Conservation (phyloP, 2,797 vertebrate species). For the Orestias chungarensis region DNA sequence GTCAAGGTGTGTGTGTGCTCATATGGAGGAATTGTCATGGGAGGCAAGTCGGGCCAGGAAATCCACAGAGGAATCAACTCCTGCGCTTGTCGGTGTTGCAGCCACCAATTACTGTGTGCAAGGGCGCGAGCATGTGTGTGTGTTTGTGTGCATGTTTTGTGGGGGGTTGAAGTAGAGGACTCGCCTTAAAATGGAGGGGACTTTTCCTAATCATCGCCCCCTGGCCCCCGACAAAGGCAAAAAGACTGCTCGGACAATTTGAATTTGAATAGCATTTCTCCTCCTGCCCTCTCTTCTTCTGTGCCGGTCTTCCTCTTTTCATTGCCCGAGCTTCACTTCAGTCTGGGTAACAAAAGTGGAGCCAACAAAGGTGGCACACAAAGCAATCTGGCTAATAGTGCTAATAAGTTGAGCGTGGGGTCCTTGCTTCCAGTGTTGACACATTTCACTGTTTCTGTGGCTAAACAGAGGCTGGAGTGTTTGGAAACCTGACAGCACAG, state of each 20-base stretch:
- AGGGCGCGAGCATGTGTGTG: slow-evolving; percentile 23
- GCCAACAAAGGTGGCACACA: slow-evolving; percentile 77
- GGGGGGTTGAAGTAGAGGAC: slow-evolving; percentile 50
- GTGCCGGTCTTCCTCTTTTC: slow-evolving; percentile 45
- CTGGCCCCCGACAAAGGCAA: slow-evolving; percentile 74
- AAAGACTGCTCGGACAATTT: slow-evolving; percentile 74
- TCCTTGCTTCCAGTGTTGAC: slow-evolving; percentile 77
- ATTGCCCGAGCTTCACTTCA: slow-evolving; percentile 32
- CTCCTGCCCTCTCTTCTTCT: slow-evolving; percentile 45
- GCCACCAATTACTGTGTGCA: slow-evolving; percentile 75
- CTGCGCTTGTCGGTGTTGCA: slow-evolving; percentile 69
- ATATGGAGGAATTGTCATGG: slow-evolving; percentile 47
- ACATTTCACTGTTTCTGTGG: slow-evolving; percentile 80
- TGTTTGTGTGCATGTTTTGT: slow-evolving; percentile 7
- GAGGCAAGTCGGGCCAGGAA: slow-evolving; percentile 64
- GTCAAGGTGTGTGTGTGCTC: slow-evolving; percentile 29
- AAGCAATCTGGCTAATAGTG: slow-evolving; percentile 82
- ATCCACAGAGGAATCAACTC: slow-evolving; percentile 78
- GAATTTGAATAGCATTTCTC: slow-evolving; percentile 79
- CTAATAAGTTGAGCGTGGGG: slow-evolving; percentile 82
- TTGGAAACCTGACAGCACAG: slow-evolving; percentile 73
- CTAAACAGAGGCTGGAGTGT: slow-evolving; percentile 82
- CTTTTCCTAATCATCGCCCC: slow-evolving; percentile 81
- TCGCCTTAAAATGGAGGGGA: slow-evolving; percentile 69
- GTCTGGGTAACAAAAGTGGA: slow-evolving; percentile 68